Percentiles rank a stretch among this genome's conserved stretches.
Evolutionary conservation across 1,140 invertebrate species (phyloP).

Genomic region (Plutomurus gul): DNA sequence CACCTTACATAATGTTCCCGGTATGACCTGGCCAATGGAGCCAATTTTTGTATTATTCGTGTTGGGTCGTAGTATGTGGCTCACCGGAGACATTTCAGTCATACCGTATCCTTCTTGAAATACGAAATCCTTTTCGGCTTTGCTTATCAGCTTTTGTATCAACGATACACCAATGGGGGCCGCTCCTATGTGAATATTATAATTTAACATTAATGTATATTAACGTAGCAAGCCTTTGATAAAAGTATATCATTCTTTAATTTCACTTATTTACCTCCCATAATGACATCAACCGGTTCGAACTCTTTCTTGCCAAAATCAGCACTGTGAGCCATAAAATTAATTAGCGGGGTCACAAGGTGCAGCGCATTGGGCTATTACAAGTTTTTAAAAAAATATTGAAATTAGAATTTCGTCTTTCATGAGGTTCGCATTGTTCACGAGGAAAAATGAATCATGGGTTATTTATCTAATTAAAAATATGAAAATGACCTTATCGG

Average conservation of each 20-base stretch:
- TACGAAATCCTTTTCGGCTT: slow-evolving; percentile 3
- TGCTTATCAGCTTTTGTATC: slow-evolving; percentile 15
- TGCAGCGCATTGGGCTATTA: neutral
- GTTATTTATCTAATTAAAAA: too few relatives aligned
- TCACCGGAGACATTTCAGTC: slow-evolving; percentile 51
- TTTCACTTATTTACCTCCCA: too few relatives aligned
- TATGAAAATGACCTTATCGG: too few relatives aligned
- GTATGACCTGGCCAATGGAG: slow-evolving; percentile 48
- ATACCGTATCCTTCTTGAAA: slow-evolving; percentile 34
- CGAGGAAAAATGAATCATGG: too few relatives aligned
- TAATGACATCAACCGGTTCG: neutral
- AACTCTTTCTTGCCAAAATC: slow-evolving; percentile 28
- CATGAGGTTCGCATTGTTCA: neutral
- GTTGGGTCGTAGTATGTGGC: slow-evolving; percentile 16
- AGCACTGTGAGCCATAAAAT: neutral
- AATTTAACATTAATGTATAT: too few relatives aligned
- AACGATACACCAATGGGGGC: slow-evolving; percentile 21
- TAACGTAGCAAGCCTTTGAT: too few relatives aligned
- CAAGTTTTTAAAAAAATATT: neutral
- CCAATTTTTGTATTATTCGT: slow-evolving; percentile 18
- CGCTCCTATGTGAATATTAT: neutral
- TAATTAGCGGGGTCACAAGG: slow-evolving; percentile 31
- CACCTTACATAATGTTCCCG: slow-evolving; percentile 55
- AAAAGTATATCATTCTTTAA: too few relatives aligned
- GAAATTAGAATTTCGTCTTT: neutral